A percentile compares a stretch with the other conserved stretches of the same genome.
These are phyloP conservation scores for Germaria angustata DNA, from an alignment of 2,888 invertebrate genomes.

Conservation along the genomic window DNA sequence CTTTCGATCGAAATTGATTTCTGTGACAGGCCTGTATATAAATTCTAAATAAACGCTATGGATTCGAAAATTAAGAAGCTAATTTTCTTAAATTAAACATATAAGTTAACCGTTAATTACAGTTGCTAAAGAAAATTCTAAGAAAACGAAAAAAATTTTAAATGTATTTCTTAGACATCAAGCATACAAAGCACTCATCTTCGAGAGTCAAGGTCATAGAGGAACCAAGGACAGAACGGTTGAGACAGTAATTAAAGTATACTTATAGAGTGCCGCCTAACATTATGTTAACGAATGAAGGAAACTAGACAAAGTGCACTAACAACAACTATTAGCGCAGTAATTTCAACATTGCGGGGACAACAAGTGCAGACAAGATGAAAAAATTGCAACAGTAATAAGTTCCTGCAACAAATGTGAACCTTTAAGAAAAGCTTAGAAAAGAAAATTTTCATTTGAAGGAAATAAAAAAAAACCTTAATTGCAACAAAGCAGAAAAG, in stretches of 20 bases:
- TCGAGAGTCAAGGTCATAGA: constrained; percentile 46
- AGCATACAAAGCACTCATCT: neutral
- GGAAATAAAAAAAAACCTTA: constrained; percentile 27
- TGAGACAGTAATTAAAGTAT: constrained; percentile 32
- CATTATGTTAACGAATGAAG: constrained; percentile 35
- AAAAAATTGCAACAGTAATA: constrained; percentile 12
- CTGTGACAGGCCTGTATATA: too few species aligned
- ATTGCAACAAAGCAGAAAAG: constrained; percentile 40
- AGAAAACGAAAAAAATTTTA: too few species aligned
- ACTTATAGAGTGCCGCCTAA: constrained; percentile 11
- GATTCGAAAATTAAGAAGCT: too few species aligned
- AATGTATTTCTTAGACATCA: too few species aligned
- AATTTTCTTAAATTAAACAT: too few species aligned
- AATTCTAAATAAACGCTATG: too few species aligned
- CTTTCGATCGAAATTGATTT: too few species aligned
- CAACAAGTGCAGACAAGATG: constrained; percentile 37
- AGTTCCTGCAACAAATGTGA: constrained; percentile 1
- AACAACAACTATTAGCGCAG: constrained; percentile 1
- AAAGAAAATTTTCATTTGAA: constrained; percentile 33
- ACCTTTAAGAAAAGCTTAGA: constrained; percentile 56
- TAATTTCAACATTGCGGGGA: neutral
- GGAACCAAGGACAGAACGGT: neutral
- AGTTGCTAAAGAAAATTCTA: neutral
- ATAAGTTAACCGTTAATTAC: constrained; percentile 39
- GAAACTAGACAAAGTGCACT: neutral